These are phyloP conservation scores for Lethocerus indicus DNA, from an alignment of 1,140 invertebrate species.

Conservation along the genomic window DNA sequence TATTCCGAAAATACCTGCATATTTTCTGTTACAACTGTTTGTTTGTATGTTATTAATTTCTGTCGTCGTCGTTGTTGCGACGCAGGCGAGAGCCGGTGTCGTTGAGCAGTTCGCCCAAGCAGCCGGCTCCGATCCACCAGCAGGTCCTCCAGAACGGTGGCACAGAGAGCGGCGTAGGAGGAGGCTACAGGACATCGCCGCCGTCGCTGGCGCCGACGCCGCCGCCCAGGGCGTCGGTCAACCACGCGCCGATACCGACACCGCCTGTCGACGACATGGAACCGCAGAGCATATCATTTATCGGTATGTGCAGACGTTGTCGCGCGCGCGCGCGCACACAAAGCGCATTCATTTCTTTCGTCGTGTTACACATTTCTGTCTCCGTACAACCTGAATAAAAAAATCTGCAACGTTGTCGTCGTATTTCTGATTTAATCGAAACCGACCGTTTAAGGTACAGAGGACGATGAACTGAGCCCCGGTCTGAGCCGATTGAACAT, in stretches of 20 bases:
- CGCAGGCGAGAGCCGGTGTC: constrained; percentile 13
- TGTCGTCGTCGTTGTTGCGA: too few relatives aligned
- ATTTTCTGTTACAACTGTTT: too few relatives aligned
- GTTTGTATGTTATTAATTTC: too few relatives aligned
- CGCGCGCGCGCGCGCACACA: too few relatives aligned
- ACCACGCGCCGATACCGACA: constrained; percentile 19
- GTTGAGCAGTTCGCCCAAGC: constrained; percentile 16
- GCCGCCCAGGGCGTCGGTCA: constrained; percentile 18
- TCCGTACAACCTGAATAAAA: too few relatives aligned
- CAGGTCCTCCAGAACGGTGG: too few relatives aligned
- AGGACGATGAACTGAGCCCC: constrained; percentile 34
- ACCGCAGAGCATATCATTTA: constrained; percentile 82
- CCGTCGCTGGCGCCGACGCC: constrained; percentile 17
- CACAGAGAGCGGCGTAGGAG: constrained; percentile 2
- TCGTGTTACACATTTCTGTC: too few relatives aligned
- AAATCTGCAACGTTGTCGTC: too few relatives aligned
- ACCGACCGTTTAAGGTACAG: constrained; percentile 18
- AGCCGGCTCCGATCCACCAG: constrained; percentile 8
- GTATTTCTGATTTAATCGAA: too few relatives aligned
- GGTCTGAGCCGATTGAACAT: constrained; percentile 59
- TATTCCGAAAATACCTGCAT: too few relatives aligned
- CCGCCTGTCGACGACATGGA: constrained; percentile 61
- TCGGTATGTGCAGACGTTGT: constrained; percentile 55
- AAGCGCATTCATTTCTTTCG: too few relatives aligned
- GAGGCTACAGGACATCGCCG: constrained; percentile 9